Conservation (phyloP, 2,797 vertebrate species). For the Onychomys leucogaster region DNA sequence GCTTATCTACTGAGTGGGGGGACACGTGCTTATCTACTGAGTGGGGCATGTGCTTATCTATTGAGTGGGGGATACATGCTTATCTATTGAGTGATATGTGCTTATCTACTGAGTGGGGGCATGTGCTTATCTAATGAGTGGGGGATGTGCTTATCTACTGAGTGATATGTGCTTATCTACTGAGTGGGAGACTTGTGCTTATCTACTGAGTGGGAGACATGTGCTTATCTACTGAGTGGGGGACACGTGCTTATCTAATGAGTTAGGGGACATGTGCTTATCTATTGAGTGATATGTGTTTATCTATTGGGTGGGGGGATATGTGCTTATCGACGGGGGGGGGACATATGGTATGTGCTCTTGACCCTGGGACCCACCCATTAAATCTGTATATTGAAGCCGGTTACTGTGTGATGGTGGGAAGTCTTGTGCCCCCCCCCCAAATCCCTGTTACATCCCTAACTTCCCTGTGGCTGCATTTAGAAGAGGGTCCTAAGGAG, state of each 20-base stretch:
- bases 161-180: background rate
- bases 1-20: background rate
- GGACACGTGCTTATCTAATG: background rate
- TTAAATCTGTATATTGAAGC: background rate
- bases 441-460: background rate
- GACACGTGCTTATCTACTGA: background rate
- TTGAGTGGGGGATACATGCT: background rate
- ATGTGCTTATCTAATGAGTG: background rate
- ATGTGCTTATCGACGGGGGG: background rate
- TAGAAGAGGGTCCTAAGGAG: too few species aligned
- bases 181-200: background rate
- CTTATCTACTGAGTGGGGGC: background rate
- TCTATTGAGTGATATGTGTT: background rate
- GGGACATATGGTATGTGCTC: background rate
- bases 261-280: background rate
- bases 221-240: background rate
- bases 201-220: background rate
- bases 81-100: background rate
- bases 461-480: background rate
- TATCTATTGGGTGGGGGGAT: background rate
- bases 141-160: background rate
- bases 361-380: background rate
- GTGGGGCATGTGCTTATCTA: background rate
- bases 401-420: background rate
- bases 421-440: too few species aligned